A percentile compares a stretch with the other conserved stretches of the same genome.
phyloP scores from a whole-genome alignment of 2,797 vertebrate genomes.

The Muscicapa striata region DNA sequence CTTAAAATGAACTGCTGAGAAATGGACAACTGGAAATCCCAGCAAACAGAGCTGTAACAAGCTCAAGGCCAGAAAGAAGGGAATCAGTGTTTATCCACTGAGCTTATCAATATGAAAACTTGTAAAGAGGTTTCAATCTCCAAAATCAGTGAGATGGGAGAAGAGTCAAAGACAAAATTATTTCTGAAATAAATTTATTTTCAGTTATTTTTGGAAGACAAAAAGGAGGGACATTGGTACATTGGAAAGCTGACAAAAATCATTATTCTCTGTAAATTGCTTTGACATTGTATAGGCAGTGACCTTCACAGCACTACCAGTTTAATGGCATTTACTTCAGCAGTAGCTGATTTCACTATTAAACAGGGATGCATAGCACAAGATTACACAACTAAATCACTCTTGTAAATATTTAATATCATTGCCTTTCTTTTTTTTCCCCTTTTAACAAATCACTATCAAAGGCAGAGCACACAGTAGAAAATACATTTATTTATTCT shows the following conservation, averaged over 20 bases:
- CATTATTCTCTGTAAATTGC: constrained; percentile 74
- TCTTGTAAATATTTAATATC: constrained; percentile 83
- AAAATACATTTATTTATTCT: constrained; percentile 82
- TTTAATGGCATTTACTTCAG: constrained; percentile 76
- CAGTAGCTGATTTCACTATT: constrained; percentile 77
- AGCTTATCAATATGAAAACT: constrained; percentile 20
- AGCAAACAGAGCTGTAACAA: constrained; percentile 1
- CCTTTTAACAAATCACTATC: constrained; percentile 78
- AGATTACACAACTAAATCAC: constrained; percentile 80
- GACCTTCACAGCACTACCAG: constrained; percentile 74
- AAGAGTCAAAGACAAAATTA: constrained; percentile 40
- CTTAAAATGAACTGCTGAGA: constrained; percentile 38
- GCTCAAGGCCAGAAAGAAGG: not conserved
- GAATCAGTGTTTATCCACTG: not conserved
- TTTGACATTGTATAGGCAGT: constrained; percentile 73
- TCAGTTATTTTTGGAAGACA: constrained; percentile 62
- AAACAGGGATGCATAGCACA: constrained; percentile 69
- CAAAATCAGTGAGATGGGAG: constrained; percentile 8
- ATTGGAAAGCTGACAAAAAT: constrained; percentile 73
- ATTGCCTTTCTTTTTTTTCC: constrained; percentile 68
- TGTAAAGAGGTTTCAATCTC: constrained; percentile 27
- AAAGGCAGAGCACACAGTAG: constrained; percentile 73
- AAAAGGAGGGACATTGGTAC: constrained; percentile 46
- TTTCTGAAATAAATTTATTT: constrained; percentile 64
- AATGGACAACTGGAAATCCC: constrained; percentile 14